A percentile compares a stretch with the other conserved stretches of the same genome.
Conservation (phyloP, 1,140 invertebrate species). For the Drosophila grimshawi region DNA sequence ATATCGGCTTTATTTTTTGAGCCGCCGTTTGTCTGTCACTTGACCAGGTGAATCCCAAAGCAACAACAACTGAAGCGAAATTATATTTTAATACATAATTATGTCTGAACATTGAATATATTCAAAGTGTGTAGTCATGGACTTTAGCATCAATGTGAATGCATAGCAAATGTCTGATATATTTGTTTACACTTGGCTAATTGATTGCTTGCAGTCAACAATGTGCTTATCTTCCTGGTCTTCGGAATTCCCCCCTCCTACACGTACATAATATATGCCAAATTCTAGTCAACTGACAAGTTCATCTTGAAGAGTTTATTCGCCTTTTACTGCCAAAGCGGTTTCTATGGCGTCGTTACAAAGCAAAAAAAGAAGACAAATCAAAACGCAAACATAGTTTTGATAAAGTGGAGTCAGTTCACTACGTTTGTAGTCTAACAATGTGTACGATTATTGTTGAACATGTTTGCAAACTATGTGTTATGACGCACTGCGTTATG, state of each 20-base stretch:
- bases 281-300: conserved; percentile 66
- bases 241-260: conserved; percentile 5
- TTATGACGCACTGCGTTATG: not conserved
- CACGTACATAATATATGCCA: not conserved
- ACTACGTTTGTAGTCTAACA: conserved; percentile 6
- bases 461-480: not conserved
- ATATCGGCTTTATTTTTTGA: conserved; percentile 24
- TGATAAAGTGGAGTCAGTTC: conserved; percentile 8
- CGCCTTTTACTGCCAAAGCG: conserved; percentile 62
- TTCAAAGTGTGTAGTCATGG: conserved; percentile 2
- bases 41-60: conserved; percentile 59
- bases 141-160: conserved; percentile 9
- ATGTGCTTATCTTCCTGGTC: conserved; percentile 15
- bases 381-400: not conserved
- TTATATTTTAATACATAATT: conserved; percentile 37
- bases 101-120: conserved; percentile 6
- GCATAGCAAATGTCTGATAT: not conserved
- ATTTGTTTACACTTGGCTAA: conserved; percentile 7
- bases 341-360: conserved; percentile 67
- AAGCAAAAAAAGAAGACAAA: conserved; percentile 40
- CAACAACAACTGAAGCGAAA: conserved; percentile 22
- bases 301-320: conserved; percentile 83
- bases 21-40: conserved; percentile 24
- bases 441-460: not conserved
- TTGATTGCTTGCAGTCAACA: not conserved